phyloP scores from a whole-genome alignment of 2,888 invertebrate species.

The Junonia oenone region DNA sequence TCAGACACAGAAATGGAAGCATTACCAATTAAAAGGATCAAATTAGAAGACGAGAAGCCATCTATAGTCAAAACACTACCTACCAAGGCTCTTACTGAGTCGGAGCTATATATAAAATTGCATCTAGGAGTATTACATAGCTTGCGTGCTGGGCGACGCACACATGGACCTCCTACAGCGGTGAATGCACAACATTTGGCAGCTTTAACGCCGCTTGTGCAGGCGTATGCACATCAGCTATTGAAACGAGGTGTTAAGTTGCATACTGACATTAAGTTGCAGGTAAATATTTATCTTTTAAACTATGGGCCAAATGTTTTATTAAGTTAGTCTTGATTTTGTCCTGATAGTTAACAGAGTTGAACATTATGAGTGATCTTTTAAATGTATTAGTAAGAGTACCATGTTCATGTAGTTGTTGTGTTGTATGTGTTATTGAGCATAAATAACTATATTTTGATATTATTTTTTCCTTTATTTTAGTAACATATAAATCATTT shows the following conservation, averaged over 20 bases:
- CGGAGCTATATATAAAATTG: conserved; percentile 81
- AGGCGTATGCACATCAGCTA: conserved; percentile 57
- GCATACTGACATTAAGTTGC: conserved; percentile 56
- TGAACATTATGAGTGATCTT: no score
- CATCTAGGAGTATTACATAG: conserved; percentile 84
- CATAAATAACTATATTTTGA: no score
- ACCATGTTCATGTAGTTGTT: no score
- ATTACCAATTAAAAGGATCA: conserved; percentile 61
- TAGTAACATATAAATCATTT: no score
- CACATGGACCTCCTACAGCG: conserved; percentile 76
- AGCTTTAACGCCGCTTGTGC: conserved; percentile 66
- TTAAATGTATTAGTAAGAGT: no score
- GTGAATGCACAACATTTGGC: conserved; percentile 82
- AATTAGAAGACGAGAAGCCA: conserved; percentile 54
- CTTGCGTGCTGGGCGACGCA: conserved; percentile 74
- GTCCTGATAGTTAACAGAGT: no score
- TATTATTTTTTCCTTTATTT: no score
- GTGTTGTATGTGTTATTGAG: no score
- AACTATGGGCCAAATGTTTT: no score
- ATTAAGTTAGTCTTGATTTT: no score
- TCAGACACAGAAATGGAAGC: conserved; percentile 64
- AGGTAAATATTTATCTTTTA: no score
- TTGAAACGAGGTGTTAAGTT: conserved; percentile 53
- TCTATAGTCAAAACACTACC: conserved; percentile 44
- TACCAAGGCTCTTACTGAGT: conserved; percentile 44